phyloP scores from a whole-genome alignment of 1,140 invertebrate genomes.

The Carposina sasakii region DNA sequence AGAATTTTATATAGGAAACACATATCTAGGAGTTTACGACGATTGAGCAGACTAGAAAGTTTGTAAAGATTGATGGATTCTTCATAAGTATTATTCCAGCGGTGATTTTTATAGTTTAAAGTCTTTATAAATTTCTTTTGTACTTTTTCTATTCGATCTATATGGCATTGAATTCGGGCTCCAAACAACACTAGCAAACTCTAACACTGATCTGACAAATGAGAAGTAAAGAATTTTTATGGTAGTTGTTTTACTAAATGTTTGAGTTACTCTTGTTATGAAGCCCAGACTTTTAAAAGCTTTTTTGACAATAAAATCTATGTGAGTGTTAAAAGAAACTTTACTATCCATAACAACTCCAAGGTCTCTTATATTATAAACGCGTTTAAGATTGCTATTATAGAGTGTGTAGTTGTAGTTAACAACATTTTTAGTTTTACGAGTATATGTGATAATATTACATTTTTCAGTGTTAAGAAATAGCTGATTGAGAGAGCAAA shows the following conservation, averaged over 20 bases:
- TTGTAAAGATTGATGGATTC: too few relatives aligned
- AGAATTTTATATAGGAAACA: too few relatives aligned
- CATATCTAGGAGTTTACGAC: too few relatives aligned
- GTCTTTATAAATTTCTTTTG: too few relatives aligned
- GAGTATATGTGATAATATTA: neutral
- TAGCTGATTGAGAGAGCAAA: neutral
- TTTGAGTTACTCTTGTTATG: slow-evolving; percentile 7
- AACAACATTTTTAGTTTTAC: neutral
- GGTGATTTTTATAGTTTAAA: too few relatives aligned
- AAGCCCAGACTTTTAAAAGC: slow-evolving; percentile 14
- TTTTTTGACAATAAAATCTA: slow-evolving; percentile 12
- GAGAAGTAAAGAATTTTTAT: slow-evolving; percentile 14
- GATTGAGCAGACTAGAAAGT: too few relatives aligned
- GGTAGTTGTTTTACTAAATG: slow-evolving; percentile 8
- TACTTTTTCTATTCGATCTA: slow-evolving; percentile 8
- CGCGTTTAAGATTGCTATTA: neutral
- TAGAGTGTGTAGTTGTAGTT: neutral
- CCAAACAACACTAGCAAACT: slow-evolving; percentile 15
- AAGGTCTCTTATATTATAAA: slow-evolving; percentile 8
- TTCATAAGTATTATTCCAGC: too few relatives aligned
- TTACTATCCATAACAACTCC: slow-evolving; percentile 14
- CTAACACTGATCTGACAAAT: slow-evolving; percentile 11
- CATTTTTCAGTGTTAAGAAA: neutral
- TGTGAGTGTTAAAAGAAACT: slow-evolving; percentile 12
- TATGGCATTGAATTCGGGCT: slow-evolving; percentile 9